Base-by-base conservation (phyloP, 2,113 vertebrate species). In the Chloropsis hardwickii region DNA sequence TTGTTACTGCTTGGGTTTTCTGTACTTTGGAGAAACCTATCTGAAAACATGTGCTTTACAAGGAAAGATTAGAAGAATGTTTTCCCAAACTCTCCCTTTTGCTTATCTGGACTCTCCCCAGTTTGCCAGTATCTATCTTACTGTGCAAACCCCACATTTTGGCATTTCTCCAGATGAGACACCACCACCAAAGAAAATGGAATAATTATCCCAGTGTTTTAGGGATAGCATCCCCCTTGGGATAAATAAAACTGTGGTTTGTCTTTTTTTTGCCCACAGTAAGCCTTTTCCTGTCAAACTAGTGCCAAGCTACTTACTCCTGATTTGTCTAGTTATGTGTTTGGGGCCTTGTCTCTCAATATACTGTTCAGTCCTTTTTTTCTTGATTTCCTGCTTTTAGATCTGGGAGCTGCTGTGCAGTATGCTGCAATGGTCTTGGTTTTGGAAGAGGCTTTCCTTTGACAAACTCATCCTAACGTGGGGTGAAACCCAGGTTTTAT, bases 201-300 rank as follows among this genome's bases (percentile, higher is more conserved):
- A 92, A 69, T 93, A 72, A 88, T 93, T 86, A 92, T 88, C 53
- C 37, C 18, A 73, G 53, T 76, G 82, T 94, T 90, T 70, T 69
- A 56, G 31, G 65, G 42, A 90, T 57, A 73, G 28, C 53, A 80
- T 88, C 2, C 17, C 48, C 27, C 42, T 88, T 86, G 88, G 54
- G 40, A 69, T 69, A 94, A 90, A 79, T 53, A 91, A 82, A 94
- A 79, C 24, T 31, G 5, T 48, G 70, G 64, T 82, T 88, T 90
- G 37, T 44, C 44, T 24, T 47, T 54, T 70, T 65, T 92, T 72
- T 87, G 5, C 65, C 37, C 31, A 29, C 39, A 40, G 45, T 79
- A 53, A 82, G 28, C 28, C 70, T 85, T 64, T 82, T 90, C 3
- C 70, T 87, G 78, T 69, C 65, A 79, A 67, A 51, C 51, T 56